These are phyloP conservation scores for Mnemiopsis leidyi DNA, from an alignment of 37 sponge, comb jelly and placozoan genomes.

Conservation along the genomic window DNA sequence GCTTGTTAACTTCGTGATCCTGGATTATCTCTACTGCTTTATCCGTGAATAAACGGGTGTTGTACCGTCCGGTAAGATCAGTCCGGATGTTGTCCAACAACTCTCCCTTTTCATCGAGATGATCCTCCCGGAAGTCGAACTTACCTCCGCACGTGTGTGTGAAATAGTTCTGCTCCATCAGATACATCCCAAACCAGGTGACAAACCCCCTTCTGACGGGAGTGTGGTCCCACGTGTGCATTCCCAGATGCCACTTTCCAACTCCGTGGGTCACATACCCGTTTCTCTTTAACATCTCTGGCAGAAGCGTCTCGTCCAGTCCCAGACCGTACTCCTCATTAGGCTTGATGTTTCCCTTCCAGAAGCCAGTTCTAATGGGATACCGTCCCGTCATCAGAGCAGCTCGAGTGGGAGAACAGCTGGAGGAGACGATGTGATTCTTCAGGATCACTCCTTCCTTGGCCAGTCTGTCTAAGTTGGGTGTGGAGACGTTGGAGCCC, in stretches of 20 bases:
- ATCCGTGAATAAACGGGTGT: background rate
- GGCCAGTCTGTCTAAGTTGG: slow-evolving; percentile 4
- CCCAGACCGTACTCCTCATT: background rate
- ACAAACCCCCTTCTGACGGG: background rate
- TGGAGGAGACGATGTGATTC: background rate
- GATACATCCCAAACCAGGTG: background rate
- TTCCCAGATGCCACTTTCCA: slow-evolving; percentile 21
- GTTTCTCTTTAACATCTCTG: slow-evolving; percentile 4
- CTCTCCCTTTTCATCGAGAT: background rate
- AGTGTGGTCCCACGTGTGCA: background rate
- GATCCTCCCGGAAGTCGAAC: background rate
- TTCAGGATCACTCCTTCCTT: slow-evolving; percentile 30
- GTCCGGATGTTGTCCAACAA: background rate
- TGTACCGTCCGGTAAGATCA: background rate
- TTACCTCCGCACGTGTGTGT: background rate
- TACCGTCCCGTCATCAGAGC: slow-evolving; percentile 12
- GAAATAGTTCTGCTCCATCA: background rate
- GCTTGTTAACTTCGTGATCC: background rate
- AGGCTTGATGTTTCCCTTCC: background rate
- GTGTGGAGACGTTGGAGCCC: background rate
- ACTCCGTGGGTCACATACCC: slow-evolving; percentile 1
- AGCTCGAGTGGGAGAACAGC: background rate
- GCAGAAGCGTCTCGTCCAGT: background rate
- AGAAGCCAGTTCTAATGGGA: background rate
- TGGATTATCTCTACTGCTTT: background rate